Evolutionary conservation across 2,888 invertebrate species (phyloP).

Genomic region (Cenopis cana): DNA sequence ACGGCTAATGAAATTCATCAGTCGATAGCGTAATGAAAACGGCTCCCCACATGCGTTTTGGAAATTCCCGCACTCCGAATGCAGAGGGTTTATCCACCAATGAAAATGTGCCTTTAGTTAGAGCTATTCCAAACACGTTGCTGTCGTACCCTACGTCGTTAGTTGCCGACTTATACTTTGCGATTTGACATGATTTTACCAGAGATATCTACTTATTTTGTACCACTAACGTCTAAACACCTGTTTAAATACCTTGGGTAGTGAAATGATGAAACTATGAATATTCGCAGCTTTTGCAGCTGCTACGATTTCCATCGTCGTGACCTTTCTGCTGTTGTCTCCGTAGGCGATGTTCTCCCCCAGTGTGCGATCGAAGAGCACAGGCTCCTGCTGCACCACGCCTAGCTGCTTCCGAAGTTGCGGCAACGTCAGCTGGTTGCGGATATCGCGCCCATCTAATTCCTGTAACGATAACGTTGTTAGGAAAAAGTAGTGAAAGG

Average conservation of each 20-base stretch:
- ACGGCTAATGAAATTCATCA: too few relatives aligned
- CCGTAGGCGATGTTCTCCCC: constrained; percentile 95
- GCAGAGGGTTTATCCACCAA: too few relatives aligned
- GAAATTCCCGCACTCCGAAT: too few relatives aligned
- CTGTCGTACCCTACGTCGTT: too few relatives aligned
- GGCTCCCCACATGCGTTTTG: too few relatives aligned
- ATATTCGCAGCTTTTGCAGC: constrained; percentile 92
- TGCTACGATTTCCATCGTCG: constrained; percentile 90
- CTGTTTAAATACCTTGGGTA: constrained; percentile 85
- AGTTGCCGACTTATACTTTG: too few relatives aligned
- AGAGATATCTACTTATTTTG: too few relatives aligned
- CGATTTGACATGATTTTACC: too few relatives aligned
- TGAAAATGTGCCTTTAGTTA: too few relatives aligned
- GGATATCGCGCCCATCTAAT: constrained; percentile 85
- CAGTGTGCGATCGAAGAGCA: constrained; percentile 92
- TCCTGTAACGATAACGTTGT: constrained; percentile 59
- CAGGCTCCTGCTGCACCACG: constrained; percentile 94
- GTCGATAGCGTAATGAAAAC: too few relatives aligned
- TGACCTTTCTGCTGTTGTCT: constrained; percentile 88
- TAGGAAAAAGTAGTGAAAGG: too few relatives aligned
- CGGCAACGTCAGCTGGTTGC: constrained; percentile 85
- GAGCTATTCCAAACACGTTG: too few relatives aligned
- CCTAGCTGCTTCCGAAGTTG: constrained; percentile 90
- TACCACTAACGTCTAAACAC: neutral
- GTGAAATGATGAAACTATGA: constrained; percentile 89